phyloP scores from a whole-genome alignment of 1,140 invertebrate genomes.

The Hylaeus anthracinus region DNA sequence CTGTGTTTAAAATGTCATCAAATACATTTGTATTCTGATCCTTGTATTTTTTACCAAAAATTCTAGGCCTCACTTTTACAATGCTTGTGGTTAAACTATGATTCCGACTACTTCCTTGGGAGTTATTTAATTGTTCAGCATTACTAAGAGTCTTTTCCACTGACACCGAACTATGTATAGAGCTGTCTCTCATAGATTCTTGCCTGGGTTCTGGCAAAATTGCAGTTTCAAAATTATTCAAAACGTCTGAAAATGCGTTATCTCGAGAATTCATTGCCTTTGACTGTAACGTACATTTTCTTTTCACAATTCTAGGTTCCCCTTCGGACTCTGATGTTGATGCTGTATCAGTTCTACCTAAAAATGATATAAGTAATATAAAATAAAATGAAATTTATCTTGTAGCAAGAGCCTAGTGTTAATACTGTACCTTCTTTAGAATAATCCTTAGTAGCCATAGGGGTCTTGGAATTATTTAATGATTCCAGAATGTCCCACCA shows the following conservation, averaged over 20 bases:
- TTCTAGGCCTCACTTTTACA: slow-evolving; percentile 24
- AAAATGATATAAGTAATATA: not conserved
- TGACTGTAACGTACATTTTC: not conserved
- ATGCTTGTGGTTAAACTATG: not conserved
- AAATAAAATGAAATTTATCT: not conserved
- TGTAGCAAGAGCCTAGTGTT: not conserved
- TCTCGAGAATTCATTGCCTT: not conserved
- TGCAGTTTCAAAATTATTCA: not conserved
- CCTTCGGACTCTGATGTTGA: slow-evolving; percentile 40
- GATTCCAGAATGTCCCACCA: slow-evolving; percentile 46
- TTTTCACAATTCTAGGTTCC: not conserved
- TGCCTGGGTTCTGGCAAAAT: not conserved
- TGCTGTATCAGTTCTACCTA: not conserved
- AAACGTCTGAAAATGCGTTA: slow-evolving; percentile 30
- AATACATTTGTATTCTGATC: not conserved
- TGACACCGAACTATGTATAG: not conserved
- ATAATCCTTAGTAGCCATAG: no score
- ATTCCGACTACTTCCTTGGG: not conserved
- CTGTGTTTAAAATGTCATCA: not conserved
- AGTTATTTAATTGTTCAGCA: not conserved
- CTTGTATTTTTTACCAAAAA: slow-evolving; percentile 26
- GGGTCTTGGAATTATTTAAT: not conserved
- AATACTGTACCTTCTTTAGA: not conserved
- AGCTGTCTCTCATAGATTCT: not conserved
- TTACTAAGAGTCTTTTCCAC: not conserved